Percentiles rank a stretch among this genome's conserved stretches.
Evolutionary conservation across 2,113 vertebrate species (phyloP).

Genomic region (Poicephalus meyeri): DNA sequence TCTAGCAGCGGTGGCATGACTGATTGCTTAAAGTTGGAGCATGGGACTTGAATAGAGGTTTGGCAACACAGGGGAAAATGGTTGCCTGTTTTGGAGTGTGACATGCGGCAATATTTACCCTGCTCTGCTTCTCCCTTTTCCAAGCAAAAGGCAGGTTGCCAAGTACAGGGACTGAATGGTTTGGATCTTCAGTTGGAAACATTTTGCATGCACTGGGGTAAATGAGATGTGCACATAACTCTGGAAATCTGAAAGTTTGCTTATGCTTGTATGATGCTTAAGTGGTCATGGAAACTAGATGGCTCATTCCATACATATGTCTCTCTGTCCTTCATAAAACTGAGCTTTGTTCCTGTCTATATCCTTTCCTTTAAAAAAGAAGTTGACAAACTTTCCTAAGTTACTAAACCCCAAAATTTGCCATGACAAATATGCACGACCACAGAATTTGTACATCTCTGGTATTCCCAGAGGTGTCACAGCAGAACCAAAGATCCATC

Average conservation of each 20-base stretch:
- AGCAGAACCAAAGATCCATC: not conserved
- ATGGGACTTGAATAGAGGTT: conserved; percentile 31
- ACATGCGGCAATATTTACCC: conserved; percentile 53
- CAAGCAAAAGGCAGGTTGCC: conserved; percentile 52
- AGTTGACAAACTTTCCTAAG: not conserved
- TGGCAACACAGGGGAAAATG: conserved; percentile 16
- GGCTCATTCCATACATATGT: not conserved
- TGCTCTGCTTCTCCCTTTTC: conserved; percentile 32
- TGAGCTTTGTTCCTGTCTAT: not conserved
- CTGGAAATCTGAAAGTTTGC: not conserved
- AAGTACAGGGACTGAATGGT: not conserved
- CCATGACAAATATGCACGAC: not conserved
- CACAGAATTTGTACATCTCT: not conserved
- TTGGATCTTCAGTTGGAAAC: conserved; percentile 13
- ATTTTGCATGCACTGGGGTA: not conserved
- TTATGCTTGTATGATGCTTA: not conserved
- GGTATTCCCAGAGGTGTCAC: not conserved
- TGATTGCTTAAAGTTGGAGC: not conserved
- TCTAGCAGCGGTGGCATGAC: conserved; percentile 3
- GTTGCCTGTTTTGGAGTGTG: conserved; percentile 33
- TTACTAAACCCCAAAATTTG: not conserved
- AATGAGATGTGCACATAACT: not conserved
- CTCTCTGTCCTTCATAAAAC: not conserved
- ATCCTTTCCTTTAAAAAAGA: not conserved
- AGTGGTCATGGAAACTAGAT: not conserved